Evolutionary conservation across 2,888 invertebrate species (phyloP), one percentile per base, ranked within the genome.

Genomic region (Tyria jacobaeae): DNA sequence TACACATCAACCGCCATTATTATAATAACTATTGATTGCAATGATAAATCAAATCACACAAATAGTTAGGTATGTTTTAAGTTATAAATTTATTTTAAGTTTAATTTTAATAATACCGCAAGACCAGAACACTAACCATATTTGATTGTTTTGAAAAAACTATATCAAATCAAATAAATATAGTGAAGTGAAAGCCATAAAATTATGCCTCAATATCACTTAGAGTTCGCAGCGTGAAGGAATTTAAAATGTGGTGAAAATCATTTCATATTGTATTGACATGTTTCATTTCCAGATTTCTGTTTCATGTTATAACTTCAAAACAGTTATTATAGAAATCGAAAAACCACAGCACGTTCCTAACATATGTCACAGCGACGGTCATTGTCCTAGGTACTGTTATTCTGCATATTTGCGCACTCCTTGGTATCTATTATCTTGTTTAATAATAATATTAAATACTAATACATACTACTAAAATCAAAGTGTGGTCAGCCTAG

Each of bases 301-400:
- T n/a, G n/a, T n/a, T n/a, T 21, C 48, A 31, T 24, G 14, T 49
- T 21, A 44, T 21, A 21, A n/a, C 37, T 17, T 27, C n/a, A 49
- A 50, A 57, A 41, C 53, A 53, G 59, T 53, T 48, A 53, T n/a
- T 31, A 34, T 34, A 24, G 15, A 14, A 60, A 69, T 75, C 64
- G 62, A 60, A 76, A 73, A 75, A 61, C 50, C 74, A 61, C 62
- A 52, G 59, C 74, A 73, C 76, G 74, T 74, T 31, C 50, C 47
- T 57, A 58, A 63, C 12, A 64, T 48, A 60, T 60, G 58, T 53
- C 62, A 61, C 63, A 57, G 51, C 54, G 44, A 55, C 57, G 60
- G 70, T 77, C 68, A 58, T 56, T 63, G 68, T 51, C 62, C 78
- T 35, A 41, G 25, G 66, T 65, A 73, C 78, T 67, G 76, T 75